Conservation (phyloP, 2,888 invertebrate genomes). For the Limnephilus marmoratus region DNA sequence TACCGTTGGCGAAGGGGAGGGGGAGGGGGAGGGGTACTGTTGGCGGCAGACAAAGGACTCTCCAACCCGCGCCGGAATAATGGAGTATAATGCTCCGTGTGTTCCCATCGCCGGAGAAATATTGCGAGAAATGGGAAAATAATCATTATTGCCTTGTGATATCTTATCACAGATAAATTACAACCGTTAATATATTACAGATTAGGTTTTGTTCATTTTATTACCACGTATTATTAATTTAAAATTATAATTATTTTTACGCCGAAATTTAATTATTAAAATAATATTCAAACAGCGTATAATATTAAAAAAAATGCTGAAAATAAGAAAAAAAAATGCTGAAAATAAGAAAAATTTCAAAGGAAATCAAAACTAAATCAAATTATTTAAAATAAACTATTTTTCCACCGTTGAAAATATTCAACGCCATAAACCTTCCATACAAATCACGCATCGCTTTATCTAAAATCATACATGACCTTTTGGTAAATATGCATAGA, state of each 20-base stretch:
- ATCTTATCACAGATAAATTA: background rate
- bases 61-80: slow-evolving; percentile 20
- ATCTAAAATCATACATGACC: background rate
- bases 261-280: no score
- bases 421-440: background rate
- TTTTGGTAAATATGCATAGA: no score
- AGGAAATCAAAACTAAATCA: no score
- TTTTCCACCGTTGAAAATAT: background rate
- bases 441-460: background rate
- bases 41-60: slow-evolving; percentile 32
- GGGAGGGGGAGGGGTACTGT: background rate
- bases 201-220: background rate
- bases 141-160: background rate
- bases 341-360: no score
- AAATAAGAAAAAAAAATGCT: no score
- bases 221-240: background rate
- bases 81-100: slow-evolving; percentile 26
- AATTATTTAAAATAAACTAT: background rate
- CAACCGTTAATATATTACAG: background rate
- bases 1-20: background rate
- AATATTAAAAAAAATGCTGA: no score
- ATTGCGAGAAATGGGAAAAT: background rate
- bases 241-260: no score
- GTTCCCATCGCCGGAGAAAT: background rate
- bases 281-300: no score